Base-by-base conservation (phyloP, 2,113 vertebrate genomes). In the Anser brachyrhynchus region DNA sequence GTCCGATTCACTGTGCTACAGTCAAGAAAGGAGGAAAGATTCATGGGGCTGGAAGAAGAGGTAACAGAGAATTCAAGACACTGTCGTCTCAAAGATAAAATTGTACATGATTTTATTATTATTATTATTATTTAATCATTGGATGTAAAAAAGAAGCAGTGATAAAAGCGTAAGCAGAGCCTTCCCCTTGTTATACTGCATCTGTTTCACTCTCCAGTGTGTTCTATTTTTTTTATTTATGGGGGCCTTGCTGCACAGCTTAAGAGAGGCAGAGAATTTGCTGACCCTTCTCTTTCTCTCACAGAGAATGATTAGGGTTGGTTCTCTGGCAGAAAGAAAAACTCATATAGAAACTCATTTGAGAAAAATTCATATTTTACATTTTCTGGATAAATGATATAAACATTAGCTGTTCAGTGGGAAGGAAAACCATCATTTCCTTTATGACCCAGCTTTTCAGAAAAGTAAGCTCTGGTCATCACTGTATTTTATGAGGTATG, bases 291-390 rank as follows among this genome's bases (percentile, higher is more conserved):
- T 83, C 5, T 22, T 26, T 58, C 44, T 67, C 66, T 55, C 44
- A 41, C 5, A 33, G 14, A 9, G 4, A 72, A n/a, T 20, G 7
- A 72, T 2, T 46, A 5, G 3, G 1, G 1, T 41, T 78, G 22
- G 4, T 28, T 59, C 44, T 64, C 35, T 58, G 11, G 4, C 11
- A 39, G 19, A 58, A 88, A 80, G 20, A 69, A 83, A 76, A 84
- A 21, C 8, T 74, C 17, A 17, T 26, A 13, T 10, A 6, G 71
- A 74, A 12, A 3, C 49, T 58, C 10, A 2, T 17, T 44, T 49
- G 13, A 75, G 18, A 62, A 83, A 88, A 59, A 84, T 2, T 4
- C 0, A 2, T 39, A 52, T 57, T 57, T 75, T 1, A 3, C 62
- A 44, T 75, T 74, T 84, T 71, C 22, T 66, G 13, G 6, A 58